phyloP scores from a whole-genome alignment of 2,888 invertebrate species.

The Cheiracanthium punctorium region DNA sequence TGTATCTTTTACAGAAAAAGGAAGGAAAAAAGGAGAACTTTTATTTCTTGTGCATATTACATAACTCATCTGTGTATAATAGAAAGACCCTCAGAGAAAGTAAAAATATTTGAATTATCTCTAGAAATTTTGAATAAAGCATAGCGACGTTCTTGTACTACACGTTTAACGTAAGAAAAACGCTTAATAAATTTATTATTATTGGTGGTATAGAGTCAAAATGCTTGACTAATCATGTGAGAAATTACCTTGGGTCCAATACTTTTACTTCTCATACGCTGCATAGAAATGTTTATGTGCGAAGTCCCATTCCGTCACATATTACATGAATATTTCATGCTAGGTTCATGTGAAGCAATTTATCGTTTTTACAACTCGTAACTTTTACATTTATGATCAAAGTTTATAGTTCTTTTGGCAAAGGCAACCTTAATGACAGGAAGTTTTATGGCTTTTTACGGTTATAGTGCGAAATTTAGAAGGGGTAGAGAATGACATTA shows the following conservation, averaged over 20 bases:
- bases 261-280: slow-evolving; percentile 45
- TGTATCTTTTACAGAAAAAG: too few species aligned
- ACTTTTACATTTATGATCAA: slow-evolving; percentile 61
- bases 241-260: slow-evolving; percentile 42
- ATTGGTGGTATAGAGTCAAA: slow-evolving; percentile 39
- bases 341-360: slow-evolving; percentile 46
- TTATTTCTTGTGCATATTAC: too few species aligned
- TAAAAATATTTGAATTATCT: too few species aligned
- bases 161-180: too few species aligned
- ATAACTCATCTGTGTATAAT: too few species aligned
- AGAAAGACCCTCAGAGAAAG: too few species aligned
- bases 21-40: too few species aligned
- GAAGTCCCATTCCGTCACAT: slow-evolving; percentile 41
- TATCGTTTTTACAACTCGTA: slow-evolving; percentile 66
- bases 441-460: slow-evolving; percentile 59
- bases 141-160: too few species aligned
- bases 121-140: too few species aligned
- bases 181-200: slow-evolving; percentile 54
- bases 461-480: slow-evolving; percentile 62
- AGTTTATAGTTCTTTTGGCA: slow-evolving; percentile 61
- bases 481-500: slow-evolving; percentile 53
- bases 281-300: slow-evolving; percentile 56
- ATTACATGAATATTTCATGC: slow-evolving; percentile 67
- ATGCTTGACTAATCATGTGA: slow-evolving; percentile 57
- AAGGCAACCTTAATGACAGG: slow-evolving; percentile 60